Base-by-base conservation (phyloP, 2,113 vertebrate genomes). In the Cyprinus carpio region DNA sequence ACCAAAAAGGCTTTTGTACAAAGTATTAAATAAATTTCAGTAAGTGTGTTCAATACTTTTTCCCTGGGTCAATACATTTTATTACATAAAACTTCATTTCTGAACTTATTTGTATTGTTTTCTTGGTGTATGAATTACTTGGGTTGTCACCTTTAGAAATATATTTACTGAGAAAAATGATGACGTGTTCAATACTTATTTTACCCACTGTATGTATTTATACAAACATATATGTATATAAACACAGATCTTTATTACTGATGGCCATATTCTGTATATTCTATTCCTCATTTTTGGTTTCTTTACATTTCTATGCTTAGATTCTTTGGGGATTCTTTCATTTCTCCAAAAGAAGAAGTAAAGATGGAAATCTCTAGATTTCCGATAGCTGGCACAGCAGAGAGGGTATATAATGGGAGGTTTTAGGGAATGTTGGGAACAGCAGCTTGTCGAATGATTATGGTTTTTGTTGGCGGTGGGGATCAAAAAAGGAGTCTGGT, bases 311-410 rank as follows among this genome's bases (percentile, higher is more conserved):
- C 90, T 91, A 93, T 93, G 90, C 92, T 95, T 94, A 95, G 93
- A 88, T 95, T 95, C 93, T 86, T 90, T 84, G 81, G 86, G 37
- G 83, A 56, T 82, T 69, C 65, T 94, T 95, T 94, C 94, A 81
- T 85, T 92, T 93, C 93, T 93, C 93, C 94, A 93, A 94, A 93
- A 94, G 88, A 93, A 94, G 93, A 95, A 96, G 95, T 75, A 82
- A 81, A 86, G 85, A 56, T 74, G 75, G 78, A 89, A 85, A 40
- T 84, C 74, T 81, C 49, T 54, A 75, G 58, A 62, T 60, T 82
- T 60, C 74, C 64, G 67, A 83, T 49, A 85, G 87, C 62, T 84
- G 64, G 84, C 67, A 65, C 37, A 27, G 43, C 15, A 58, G 43
- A 74, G 85, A 76, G 64, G 37, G 84, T 85, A 67, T 75, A 79